Base-by-base conservation (phyloP, 2,888 invertebrate genomes). In the Zygothrica quintamaculata region DNA sequence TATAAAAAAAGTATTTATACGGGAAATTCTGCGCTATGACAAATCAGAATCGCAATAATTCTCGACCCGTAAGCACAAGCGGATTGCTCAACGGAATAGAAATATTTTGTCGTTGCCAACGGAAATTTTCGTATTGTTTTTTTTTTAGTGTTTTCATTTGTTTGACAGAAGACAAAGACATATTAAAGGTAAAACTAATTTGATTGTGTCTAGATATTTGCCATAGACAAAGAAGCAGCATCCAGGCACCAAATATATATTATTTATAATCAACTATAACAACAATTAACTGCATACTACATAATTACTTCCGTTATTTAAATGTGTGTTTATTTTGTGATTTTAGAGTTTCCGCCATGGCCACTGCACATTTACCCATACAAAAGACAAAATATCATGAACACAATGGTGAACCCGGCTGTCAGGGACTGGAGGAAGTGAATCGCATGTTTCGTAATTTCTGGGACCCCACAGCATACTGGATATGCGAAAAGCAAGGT, bases 381-480 rank as follows among this genome's bases (percentile, higher is more conserved):
- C 87, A 87, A 50, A 85, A 82, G 65, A 62, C 67, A 13, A 84
- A 84, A 7, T 67, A 78, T 43, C 61, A 81, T 33, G 84, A 85
- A 7, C 82, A 89, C 56, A 76, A 82, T 50, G 89, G 89, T 12
- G 88, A 88, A 25, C 89, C 89, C 42, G 89, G 89, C 43, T 90
- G 89, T 60, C 77, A 81, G 37, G 89, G 88, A 0, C 64, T 82
- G 46, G 85, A 71, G 1, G 89, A 90, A 66, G 58, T 89, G 58
- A 88, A 85, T 42, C 85, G 84, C 61, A 80, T 87, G 77, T 89
- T 89, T 62, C 89, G 89, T 13, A 84, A 90, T 46, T 89, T 87
- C 68, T 88, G 90, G 88, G 89, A 90, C 68, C 90, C 89, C 25
- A 90, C 90, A 5, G 73, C 87, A 0, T 90, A 87, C 53, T 90